These are phyloP conservation scores for Ecdyonurus torrentis DNA, from an alignment of 2,888 invertebrate genomes.

Conservation along the genomic window DNA sequence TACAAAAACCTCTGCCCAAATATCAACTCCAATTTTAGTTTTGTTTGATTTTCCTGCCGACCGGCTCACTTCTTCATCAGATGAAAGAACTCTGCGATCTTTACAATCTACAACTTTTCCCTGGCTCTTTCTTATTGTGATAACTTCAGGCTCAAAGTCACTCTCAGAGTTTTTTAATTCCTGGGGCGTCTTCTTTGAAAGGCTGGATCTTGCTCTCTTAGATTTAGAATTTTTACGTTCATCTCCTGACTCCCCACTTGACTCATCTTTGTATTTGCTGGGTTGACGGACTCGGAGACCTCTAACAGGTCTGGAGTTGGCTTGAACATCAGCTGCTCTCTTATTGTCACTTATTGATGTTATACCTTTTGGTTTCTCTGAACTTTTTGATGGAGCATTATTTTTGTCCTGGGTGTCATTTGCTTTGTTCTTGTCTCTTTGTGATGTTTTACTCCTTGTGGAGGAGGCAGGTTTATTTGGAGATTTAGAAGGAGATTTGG, in stretches of 20 bases:
- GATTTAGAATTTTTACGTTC: neutral
- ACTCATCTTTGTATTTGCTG: neutral
- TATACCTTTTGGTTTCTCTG: too few relatives aligned
- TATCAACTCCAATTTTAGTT: conserved; percentile 37
- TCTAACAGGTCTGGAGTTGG: conserved; percentile 14
- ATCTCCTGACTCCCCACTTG: neutral
- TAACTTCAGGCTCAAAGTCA: conserved; percentile 13
- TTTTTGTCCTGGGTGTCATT: too few relatives aligned
- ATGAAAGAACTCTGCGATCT: conserved; percentile 42
- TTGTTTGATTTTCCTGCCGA: conserved; percentile 17
- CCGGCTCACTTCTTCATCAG: conserved; percentile 23
- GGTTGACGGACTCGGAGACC: neutral
- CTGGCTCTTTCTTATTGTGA: conserved; percentile 1
- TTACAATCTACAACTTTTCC: conserved; percentile 4
- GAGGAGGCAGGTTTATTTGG: neutral
- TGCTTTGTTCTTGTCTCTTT: neutral
- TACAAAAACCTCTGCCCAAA: conserved; percentile 78
- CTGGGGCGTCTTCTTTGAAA: neutral
- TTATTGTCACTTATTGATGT: neutral
- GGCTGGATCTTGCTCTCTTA: neutral
- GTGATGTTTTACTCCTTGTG: neutral
- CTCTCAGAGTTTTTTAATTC: conserved; percentile 6
- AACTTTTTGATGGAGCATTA: too few relatives aligned
- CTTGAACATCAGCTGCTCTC: conserved; percentile 8
- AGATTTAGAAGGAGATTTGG: too few relatives aligned